Base-by-base conservation (phyloP, 2,797 vertebrate genomes). In the Loris lydekkerianus region DNA sequence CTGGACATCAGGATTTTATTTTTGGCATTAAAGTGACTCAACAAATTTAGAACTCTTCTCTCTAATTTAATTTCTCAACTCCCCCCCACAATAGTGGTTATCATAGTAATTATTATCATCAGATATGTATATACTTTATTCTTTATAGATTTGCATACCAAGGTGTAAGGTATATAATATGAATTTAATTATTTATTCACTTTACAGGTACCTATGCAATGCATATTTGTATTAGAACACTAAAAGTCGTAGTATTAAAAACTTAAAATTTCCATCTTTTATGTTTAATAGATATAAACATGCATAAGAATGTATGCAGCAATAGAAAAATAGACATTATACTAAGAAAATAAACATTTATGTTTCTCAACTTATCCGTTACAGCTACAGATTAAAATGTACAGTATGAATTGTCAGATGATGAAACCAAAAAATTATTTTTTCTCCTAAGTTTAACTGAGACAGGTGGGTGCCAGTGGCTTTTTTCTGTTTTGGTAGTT, bases 1-100 rank as follows among this genome's bases (percentile, higher is more conserved):
- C 43, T 27, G 23, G 40, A 75, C 25, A 91, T 75, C 43, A 94
- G 37, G 11, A 83, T 94, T 93, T 83, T 80, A 91, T 88, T 91
- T 95, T 60, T 83, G 72, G 46, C 14, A 27, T 58, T 58, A 67
- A 83, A 86, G 10, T 87, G 70, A 91, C 25, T 94, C 37, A 60
- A 43, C 49, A 65, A 53, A 78, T 82, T 93, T 67, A 83, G 21
- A 91, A 78, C 21, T 60, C 83, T 73, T 91, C 78, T 92, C 14
- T 65, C 18, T 65, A 17, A 83, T 56, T 72, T 31, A 27, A 7
- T 88, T 89, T 85, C 23, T 92, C 21, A 93, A 25, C 20, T 88
- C 20, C 29, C 18, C 18, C 5, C 7, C 2, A 23, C 93, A 88
- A 77, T 58, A 67, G 7, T 81, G 11, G 5, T 69, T 49, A 56